Conservation (phyloP, 2,797 vertebrate genomes). For the Argyrosomus regius region DNA sequence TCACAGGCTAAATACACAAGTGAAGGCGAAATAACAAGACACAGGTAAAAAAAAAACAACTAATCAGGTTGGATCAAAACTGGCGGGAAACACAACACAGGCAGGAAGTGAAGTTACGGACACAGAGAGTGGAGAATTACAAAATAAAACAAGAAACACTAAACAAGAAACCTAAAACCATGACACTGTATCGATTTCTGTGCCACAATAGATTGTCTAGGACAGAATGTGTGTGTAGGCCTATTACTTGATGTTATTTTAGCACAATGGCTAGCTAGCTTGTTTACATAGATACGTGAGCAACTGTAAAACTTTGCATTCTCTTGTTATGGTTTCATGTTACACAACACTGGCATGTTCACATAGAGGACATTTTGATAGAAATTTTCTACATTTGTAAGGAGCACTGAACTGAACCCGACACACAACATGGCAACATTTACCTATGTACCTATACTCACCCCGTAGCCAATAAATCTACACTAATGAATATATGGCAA, state of each 20-base stretch:
- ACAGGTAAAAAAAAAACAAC: too few relatives aligned
- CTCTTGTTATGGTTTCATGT: neutral
- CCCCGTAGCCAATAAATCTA: neutral
- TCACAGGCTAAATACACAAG: too few relatives aligned
- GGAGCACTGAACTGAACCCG: neutral
- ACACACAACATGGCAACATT: neutral
- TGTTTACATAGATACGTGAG: neutral
- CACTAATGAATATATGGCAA: neutral
- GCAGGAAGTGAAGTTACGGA: too few relatives aligned
- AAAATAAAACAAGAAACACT: too few relatives aligned
- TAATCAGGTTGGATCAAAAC: too few relatives aligned
- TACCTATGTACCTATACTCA: neutral
- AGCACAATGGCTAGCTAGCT: neutral
- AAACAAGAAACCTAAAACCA: too few relatives aligned
- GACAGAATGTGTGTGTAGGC: neutral
- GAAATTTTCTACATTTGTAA: neutral
- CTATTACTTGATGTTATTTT: neutral
- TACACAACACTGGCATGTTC: neutral
- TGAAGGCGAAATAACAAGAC: too few relatives aligned
- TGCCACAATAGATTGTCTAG: neutral
- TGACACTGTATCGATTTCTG: neutral
- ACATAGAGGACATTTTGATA: neutral
- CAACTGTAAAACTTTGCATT: neutral
- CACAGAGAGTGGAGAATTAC: too few relatives aligned
- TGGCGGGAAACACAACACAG: too few relatives aligned